Evolutionary conservation across 2,888 invertebrate genomes (phyloP), one percentile per base, ranked within the genome.

Genomic region (Sabatieria punctata): DNA sequence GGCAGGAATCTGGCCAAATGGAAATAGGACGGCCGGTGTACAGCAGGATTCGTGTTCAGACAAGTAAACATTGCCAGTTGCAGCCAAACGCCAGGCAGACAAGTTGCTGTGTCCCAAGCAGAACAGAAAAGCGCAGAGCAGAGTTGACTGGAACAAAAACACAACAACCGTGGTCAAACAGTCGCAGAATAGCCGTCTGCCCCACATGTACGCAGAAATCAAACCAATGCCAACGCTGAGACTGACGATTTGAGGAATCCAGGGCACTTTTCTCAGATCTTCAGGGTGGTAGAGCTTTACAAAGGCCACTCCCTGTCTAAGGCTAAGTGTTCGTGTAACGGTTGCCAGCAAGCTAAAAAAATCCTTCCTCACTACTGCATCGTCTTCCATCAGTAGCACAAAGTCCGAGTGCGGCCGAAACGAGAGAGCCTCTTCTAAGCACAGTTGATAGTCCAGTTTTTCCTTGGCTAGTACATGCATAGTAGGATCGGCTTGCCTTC

Each of bases 31-130:
- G 19, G 53, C 57, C 8, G 52, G 57, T 26, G 56, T 57, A 40
- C 56, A 57, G 43, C 57, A 57, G 1, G 57, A 57, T 46, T 57
- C 57, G 4, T 54, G 50, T 43, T 37, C 43, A 2, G 54, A 51
- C 11, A 57, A 38, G 47, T 57, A 57, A 19, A 53, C 56, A 11
- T 53, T 51, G 19, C 48, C 46, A 4, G 55, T 54, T 3, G n/a
- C 36, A 15, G 4, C 4, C n/a, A 15, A 4, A n/a, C n/a, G n/a
- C n/a, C n/a, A n/a, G n/a, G n/a, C n/a, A n/a, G n/a, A n/a, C n/a
- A n/a, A n/a, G n/a, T n/a, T n/a, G 30, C 15, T 8, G 11, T 8
- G 15, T 30, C 8, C 11, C 30, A 30, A 30, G 11, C 15, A 11
- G 30, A 30, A 30, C 30, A 30, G 30, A 15, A 30, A 30, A 15